Conservation (phyloP, 2,797 vertebrate genomes). For the Leptatherina wallacei region DNA sequence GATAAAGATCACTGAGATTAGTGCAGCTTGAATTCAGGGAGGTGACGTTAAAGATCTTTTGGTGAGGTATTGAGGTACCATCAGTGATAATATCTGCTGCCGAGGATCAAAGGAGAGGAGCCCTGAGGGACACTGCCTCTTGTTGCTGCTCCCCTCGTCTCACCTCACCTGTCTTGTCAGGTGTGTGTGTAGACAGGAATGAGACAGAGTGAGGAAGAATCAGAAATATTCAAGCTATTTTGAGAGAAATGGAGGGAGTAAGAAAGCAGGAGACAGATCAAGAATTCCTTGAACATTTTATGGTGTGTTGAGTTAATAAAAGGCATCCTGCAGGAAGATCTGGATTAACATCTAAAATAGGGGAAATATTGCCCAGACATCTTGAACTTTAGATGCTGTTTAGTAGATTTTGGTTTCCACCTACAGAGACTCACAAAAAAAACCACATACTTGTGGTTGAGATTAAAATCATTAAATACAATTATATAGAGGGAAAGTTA, state of each 20-base stretch:
- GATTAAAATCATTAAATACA: not conserved
- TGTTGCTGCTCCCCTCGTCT: slow-evolving; percentile 50
- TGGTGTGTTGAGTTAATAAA: not conserved
- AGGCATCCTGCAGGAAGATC: not conserved
- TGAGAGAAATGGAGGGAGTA: slow-evolving; percentile 8
- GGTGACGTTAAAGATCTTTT: slow-evolving; percentile 45
- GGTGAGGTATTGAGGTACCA: slow-evolving; percentile 38
- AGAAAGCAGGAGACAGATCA: slow-evolving; percentile 5
- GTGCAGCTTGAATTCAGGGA: slow-evolving; percentile 54
- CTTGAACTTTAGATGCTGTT: slow-evolving; percentile 11
- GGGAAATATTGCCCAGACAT: not conserved
- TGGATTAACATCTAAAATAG: not conserved
- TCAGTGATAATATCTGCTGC: slow-evolving; percentile 80
- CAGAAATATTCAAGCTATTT: slow-evolving; percentile 1
- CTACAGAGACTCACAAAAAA: not conserved
- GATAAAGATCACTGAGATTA: slow-evolving; percentile 80
- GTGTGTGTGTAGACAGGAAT: slow-evolving; percentile 36
- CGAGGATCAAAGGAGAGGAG: slow-evolving; percentile 78
- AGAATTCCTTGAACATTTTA: slow-evolving; percentile 8
- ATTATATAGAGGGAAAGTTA: not conserved
- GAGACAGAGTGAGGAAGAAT: not conserved
- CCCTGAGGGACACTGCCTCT: slow-evolving; percentile 69
- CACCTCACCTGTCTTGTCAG: slow-evolving; percentile 61
- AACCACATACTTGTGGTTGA: not conserved
- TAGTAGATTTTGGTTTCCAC: slow-evolving; percentile 16